These are phyloP conservation scores for Dynastes hyllus DNA, from an alignment of 2,888 invertebrate genomes.

Conservation along the genomic window DNA sequence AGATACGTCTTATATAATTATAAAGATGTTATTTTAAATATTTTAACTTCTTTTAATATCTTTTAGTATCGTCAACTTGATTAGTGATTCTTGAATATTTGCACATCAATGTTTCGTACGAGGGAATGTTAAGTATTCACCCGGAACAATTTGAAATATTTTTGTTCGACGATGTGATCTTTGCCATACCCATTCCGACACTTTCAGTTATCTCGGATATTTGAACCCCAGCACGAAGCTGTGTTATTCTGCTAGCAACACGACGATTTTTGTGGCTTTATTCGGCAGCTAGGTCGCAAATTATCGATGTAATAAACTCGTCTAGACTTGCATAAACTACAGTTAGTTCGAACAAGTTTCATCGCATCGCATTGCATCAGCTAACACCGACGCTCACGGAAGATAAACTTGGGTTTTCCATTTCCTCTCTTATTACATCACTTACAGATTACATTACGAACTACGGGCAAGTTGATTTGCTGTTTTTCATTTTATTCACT, in stretches of 20 bases:
- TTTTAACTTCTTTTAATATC: too few relatives aligned
- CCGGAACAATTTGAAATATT: not conserved
- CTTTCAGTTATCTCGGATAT: constrained; percentile 13
- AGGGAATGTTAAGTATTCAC: too few relatives aligned
- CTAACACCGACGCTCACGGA: not conserved
- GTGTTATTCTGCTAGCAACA: constrained; percentile 1
- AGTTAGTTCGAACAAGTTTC: constrained; percentile 24
- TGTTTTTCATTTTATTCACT: constrained; percentile 6
- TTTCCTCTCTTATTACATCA: constrained; percentile 23
- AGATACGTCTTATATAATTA: too few relatives aligned
- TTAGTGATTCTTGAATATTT: too few relatives aligned
- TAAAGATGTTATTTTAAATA: too few relatives aligned
- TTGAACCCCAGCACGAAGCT: not conserved
- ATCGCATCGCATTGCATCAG: constrained; percentile 27
- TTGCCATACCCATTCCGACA: not conserved
- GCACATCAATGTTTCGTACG: too few relatives aligned
- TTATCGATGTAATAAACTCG: constrained; percentile 20
- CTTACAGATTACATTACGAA: constrained; percentile 11
- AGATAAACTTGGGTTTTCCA: constrained; percentile 14
- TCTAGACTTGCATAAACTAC: constrained; percentile 35
- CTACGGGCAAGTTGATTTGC: constrained; percentile 10
- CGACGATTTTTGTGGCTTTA: constrained; percentile 20
- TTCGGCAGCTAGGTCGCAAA: constrained; percentile 19
- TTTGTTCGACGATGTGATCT: not conserved
- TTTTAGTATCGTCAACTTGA: too few relatives aligned